Percentiles rank a stretch among this genome's conserved stretches.
Conservation (phyloP, 2,888 invertebrate genomes). For the Cyclophora albipunctata region DNA sequence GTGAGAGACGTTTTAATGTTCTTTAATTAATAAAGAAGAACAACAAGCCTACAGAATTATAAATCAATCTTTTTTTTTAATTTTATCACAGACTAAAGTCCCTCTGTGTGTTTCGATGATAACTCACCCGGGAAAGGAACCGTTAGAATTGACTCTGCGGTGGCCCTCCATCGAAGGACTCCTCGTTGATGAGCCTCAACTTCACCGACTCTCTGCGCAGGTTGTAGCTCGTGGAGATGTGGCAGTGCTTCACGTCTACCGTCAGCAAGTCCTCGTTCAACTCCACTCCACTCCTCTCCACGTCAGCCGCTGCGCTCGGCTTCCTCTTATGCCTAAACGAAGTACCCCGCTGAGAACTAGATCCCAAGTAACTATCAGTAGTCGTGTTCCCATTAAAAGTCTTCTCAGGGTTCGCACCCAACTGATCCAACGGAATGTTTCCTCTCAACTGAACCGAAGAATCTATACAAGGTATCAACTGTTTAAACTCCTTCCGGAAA, state of each 20-base stretch:
- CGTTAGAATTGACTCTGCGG: slow-evolving; percentile 70
- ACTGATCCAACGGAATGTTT: slow-evolving; percentile 67
- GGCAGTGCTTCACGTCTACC: slow-evolving; percentile 67
- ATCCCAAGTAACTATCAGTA: slow-evolving; percentile 78
- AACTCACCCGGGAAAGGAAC: slow-evolving; percentile 55
- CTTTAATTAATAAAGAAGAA: too few species aligned
- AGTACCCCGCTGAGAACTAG: slow-evolving; percentile 69
- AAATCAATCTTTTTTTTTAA: too few species aligned
- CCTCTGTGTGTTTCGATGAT: too few species aligned
- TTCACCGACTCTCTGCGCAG: slow-evolving; percentile 65
- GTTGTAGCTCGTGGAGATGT: slow-evolving; percentile 68
- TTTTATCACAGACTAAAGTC: too few species aligned
- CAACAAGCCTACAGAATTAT: too few species aligned
- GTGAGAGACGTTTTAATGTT: too few species aligned
- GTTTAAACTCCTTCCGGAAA: slow-evolving; percentile 94
- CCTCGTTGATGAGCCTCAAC: slow-evolving; percentile 63
- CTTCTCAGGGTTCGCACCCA: slow-evolving; percentile 78
- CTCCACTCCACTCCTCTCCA: slow-evolving; percentile 73
- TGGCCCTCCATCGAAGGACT: slow-evolving; percentile 60
- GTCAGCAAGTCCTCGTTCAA: slow-evolving; percentile 59
- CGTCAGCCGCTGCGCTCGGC: slow-evolving; percentile 77
- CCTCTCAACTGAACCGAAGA: slow-evolving; percentile 56
- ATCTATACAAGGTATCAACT: slow-evolving; percentile 80
- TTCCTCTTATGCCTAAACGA: slow-evolving; percentile 73
- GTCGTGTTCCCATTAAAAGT: slow-evolving; percentile 86